Percentiles rank a stretch among this genome's conserved stretches.
phyloP scores from a whole-genome alignment of 2,888 invertebrate genomes.

The Drosophila colorata region DNA sequence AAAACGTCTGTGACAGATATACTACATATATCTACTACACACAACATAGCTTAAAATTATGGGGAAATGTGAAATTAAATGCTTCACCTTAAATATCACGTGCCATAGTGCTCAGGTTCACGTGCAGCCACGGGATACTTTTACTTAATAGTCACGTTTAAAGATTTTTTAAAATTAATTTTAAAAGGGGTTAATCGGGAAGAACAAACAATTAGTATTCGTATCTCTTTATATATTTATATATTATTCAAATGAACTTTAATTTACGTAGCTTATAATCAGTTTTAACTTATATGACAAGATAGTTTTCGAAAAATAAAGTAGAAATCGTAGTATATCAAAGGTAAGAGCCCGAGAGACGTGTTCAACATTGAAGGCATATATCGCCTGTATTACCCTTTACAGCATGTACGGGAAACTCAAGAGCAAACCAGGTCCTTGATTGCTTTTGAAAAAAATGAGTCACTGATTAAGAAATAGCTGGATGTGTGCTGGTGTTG shows the following conservation, averaged over 20 bases:
- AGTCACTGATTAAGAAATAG: conserved; percentile 46
- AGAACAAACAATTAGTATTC: not conserved
- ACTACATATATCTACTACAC: not conserved
- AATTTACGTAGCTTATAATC: not conserved
- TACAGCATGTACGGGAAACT: not conserved
- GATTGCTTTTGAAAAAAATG: conserved; percentile 49
- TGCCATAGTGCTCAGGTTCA: conserved; percentile 36
- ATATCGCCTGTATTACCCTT: not conserved
- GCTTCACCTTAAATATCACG: conserved; percentile 26
- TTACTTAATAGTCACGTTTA: conserved; percentile 57
- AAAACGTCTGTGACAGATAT: not conserved
- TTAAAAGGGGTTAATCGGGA: not conserved
- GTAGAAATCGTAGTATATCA: not conserved
- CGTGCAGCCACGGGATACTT: conserved; percentile 55
- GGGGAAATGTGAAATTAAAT: conserved; percentile 6
- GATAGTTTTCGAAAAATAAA: too few species aligned
- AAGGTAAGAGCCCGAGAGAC: not conserved
- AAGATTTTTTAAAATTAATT: conserved; percentile 9
- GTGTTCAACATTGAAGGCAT: not conserved
- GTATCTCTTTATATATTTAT: too few species aligned
- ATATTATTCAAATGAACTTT: not conserved
- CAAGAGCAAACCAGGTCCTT: conserved; percentile 19
- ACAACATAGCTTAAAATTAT: not conserved
- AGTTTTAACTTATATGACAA: too few species aligned
- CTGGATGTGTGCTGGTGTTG: conserved; percentile 7